Evolutionary conservation across 2,113 vertebrate genomes (phyloP).

Genomic region (Columba janthina): DNA sequence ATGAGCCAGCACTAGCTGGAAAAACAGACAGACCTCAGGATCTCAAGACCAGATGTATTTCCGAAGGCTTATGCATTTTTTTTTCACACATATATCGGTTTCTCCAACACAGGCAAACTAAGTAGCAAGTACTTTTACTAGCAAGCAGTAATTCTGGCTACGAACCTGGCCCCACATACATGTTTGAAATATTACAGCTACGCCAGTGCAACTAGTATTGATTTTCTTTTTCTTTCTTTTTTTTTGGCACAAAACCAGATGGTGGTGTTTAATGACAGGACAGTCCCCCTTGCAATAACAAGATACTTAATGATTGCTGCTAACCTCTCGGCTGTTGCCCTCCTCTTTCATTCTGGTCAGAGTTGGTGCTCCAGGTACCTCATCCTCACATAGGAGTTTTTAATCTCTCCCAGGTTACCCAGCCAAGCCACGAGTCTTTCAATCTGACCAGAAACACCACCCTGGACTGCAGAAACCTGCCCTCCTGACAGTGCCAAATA

Average conservation of each 20-base stretch:
- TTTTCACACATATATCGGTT: background rate
- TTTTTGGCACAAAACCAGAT: background rate
- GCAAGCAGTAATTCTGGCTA: background rate
- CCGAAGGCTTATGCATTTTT: background rate
- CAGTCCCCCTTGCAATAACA: background rate
- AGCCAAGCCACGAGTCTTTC: background rate
- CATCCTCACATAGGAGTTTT: background rate
- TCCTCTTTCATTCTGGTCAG: background rate
- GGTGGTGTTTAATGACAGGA: background rate
- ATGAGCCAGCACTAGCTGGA: background rate
- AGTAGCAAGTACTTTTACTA: background rate
- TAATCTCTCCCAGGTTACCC: background rate
- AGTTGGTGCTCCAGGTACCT: background rate
- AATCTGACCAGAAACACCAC: background rate
- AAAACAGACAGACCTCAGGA: background rate
- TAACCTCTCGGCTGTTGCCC: background rate
- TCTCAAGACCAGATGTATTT: background rate
- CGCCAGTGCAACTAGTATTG: fast-evolving
- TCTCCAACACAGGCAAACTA: background rate
- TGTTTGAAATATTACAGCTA: background rate
- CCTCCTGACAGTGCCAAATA: background rate
- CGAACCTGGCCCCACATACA: background rate
- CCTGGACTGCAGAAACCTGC: background rate
- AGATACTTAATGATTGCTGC: background rate
- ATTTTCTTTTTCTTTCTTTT: background rate